phyloP scores from a whole-genome alignment of 1,140 invertebrate genomes.

The Heliconius eleuchia region DNA sequence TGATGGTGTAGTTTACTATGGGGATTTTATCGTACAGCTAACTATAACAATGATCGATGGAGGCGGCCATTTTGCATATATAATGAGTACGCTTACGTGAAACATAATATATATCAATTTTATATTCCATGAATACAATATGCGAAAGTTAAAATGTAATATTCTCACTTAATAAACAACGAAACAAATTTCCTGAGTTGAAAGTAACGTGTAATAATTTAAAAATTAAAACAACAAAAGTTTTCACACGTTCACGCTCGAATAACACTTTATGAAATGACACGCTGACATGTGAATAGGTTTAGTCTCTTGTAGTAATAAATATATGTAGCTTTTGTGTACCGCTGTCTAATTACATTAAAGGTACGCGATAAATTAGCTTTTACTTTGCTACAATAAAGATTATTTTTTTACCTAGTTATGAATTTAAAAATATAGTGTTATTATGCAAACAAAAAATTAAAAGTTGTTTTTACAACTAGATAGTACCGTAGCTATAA shows the following conservation, averaged over 20 bases:
- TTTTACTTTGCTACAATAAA: neutral
- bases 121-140: slow-evolving; percentile 10
- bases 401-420: neutral
- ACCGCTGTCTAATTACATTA: slow-evolving; percentile 49
- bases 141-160: neutral
- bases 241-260: slow-evolving; percentile 23
- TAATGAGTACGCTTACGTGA: neutral
- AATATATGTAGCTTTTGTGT: neutral
- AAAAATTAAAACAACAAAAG: slow-evolving; percentile 13
- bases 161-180: neutral
- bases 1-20: slow-evolving; percentile 31
- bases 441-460: neutral
- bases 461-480: neutral
- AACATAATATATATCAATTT: neutral
- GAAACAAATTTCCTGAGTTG: slow-evolving; percentile 8
- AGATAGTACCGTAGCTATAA: neutral
- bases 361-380: neutral
- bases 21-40: slow-evolving; percentile 2
- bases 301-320: slow-evolving; percentile 37
- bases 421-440: neutral
- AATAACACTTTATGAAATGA: slow-evolving; percentile 34
- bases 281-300: slow-evolving; percentile 38
- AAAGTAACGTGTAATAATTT: neutral
- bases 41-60: neutral
- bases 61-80: neutral